Evolutionary conservation across 2,888 invertebrate genomes (phyloP).

Genomic region (Lepidochrysops patricia): DNA sequence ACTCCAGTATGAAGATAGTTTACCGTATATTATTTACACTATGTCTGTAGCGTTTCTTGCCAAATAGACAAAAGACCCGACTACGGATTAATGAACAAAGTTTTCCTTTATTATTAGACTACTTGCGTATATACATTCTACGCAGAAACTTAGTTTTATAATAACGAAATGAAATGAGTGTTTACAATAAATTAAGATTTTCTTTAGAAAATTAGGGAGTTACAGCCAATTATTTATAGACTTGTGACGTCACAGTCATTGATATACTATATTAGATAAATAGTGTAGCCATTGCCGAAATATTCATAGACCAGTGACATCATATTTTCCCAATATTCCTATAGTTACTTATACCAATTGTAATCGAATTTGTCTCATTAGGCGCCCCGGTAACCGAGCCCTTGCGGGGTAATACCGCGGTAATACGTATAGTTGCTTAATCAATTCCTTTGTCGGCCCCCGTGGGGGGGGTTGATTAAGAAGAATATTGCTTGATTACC

Average conservation of each 20-base stretch:
- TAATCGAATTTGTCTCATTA: conserved; percentile 74
- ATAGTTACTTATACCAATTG: conserved; percentile 56
- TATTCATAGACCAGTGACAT: neutral
- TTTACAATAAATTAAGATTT: too few species aligned
- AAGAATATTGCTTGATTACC: conserved; percentile 74
- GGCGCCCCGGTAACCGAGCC: conserved; percentile 69
- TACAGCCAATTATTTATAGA: too few species aligned
- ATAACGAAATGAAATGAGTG: neutral
- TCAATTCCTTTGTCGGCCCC: conserved; percentile 73
- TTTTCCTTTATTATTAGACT: conserved; percentile 63
- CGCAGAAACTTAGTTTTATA: neutral
- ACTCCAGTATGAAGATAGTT: too few species aligned
- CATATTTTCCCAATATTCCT: neutral
- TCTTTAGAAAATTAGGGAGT: too few species aligned
- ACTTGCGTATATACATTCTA: neutral
- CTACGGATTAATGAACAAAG: conserved; percentile 45
- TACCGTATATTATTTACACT: too few species aligned
- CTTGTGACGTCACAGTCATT: neutral
- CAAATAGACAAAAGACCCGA: conserved; percentile 6
- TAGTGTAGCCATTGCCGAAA: too few species aligned
- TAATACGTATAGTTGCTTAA: conserved; percentile 74
- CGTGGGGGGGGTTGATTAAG: conserved; percentile 72
- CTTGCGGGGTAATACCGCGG: conserved; percentile 69
- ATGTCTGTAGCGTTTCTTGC: neutral
- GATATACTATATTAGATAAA: too few species aligned